Base-by-base conservation (phyloP, 2,888 invertebrate species). In the Chaetoderma sp. region DNA sequence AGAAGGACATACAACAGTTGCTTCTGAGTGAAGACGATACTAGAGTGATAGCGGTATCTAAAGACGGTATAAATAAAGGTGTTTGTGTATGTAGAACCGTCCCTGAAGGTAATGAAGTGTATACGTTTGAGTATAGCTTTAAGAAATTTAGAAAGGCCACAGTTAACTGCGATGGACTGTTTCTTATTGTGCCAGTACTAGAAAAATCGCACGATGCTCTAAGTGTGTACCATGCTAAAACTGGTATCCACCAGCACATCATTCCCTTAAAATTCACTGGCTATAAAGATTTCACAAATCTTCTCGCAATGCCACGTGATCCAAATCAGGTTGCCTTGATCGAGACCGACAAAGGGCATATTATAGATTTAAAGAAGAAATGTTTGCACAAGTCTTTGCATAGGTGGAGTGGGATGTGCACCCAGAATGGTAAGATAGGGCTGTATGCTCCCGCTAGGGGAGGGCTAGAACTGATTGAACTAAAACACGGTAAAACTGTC, bases 381-480 rank as follows among this genome's bases (percentile, higher is more conserved):
- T 92, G 93, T 78, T 92, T 94, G 70, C 88, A 96, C n/a, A 90
- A 96, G 58, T 92, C 93, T 0, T 92, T 97, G 16, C 92, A 93
- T 0, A 93, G 95, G 78, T 98, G 97, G 97, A 94, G 94, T 73
- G 97, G 97, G 0, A 92, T 80, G 57, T 82, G 83, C n/a, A 85
- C 85, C 28, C 75, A 75, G 33, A 88, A 87, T 65, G 89, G 89
- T 1, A 95, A 94, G 85, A 92, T 91, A 73, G 98, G 98, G 0
- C 89, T 98, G 0, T 96, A 94, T 83, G 97, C 98, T 0, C 98
- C 98, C 0, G 88, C 80, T 49, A 91, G 97, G 58, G 98, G 98
- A 0, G 98, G 98, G 0, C 88, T 98, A 1, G 97, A 98, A 81
- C 90, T 98, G 33, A 81, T 89, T 60, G 98, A 98, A 83, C 88